These are phyloP conservation scores for Larimichthys crocea DNA, from an alignment of 2,113 vertebrate genomes.

Conservation along the genomic window DNA sequence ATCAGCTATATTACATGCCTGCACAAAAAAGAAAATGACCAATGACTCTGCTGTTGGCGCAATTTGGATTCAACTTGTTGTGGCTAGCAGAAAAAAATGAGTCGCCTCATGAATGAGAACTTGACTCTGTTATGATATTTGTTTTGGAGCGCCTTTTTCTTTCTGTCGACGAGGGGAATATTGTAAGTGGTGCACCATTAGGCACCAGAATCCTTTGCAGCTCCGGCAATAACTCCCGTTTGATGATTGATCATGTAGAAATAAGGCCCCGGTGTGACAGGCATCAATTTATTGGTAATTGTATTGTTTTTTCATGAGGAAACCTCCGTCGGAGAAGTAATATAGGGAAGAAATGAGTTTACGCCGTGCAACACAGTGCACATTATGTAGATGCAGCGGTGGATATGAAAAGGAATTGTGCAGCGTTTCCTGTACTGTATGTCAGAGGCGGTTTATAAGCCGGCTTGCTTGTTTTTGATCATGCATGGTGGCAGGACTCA, in stretches of 20 bases:
- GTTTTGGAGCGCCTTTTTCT: slow-evolving; percentile 60
- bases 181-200: slow-evolving; percentile 59
- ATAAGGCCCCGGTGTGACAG: slow-evolving; percentile 51
- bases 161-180: slow-evolving; percentile 36
- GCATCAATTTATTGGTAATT: slow-evolving; percentile 71
- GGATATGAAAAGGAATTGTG: slow-evolving; percentile 47
- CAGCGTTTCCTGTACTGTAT: slow-evolving; percentile 29
- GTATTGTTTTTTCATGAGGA: slow-evolving; percentile 65
- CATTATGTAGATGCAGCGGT: slow-evolving; percentile 60
- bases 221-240: slow-evolving; percentile 45
- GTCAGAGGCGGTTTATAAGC: slow-evolving; percentile 38
- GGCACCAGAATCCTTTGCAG: slow-evolving; percentile 36
- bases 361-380: slow-evolving; percentile 32
- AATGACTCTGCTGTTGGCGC: slow-evolving; percentile 50
- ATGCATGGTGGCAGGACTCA: slow-evolving; percentile 5
- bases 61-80: slow-evolving; percentile 53
- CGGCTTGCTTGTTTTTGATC: slow-evolving; percentile 49
- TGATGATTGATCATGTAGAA: slow-evolving; percentile 68
- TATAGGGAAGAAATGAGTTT: slow-evolving; percentile 64
- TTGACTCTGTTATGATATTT: slow-evolving; percentile 57
- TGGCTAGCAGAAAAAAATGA: slow-evolving; percentile 39
- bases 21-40: slow-evolving; percentile 51
- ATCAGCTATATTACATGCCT: slow-evolving; percentile 63
- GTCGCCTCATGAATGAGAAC: slow-evolving; percentile 51
- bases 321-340: slow-evolving; percentile 58